A percentile compares a stretch with the other conserved stretches of the same genome.
phyloP scores from a whole-genome alignment of 2,888 invertebrate species.

The Zele albiditarsus region DNA sequence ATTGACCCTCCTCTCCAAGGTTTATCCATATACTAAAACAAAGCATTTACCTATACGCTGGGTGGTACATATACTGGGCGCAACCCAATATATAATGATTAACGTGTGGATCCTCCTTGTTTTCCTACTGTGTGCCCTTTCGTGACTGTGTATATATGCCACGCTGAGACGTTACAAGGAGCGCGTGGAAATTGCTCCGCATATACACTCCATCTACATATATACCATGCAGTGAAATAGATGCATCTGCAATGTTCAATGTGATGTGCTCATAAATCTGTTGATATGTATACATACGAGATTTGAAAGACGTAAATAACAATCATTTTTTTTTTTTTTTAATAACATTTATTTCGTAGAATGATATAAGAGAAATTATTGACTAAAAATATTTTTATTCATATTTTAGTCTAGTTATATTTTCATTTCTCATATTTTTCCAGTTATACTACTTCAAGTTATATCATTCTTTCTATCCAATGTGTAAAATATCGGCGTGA shows the following conservation, averaged over 20 bases:
- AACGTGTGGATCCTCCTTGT: conserved; percentile 27
- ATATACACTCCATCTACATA: background rate
- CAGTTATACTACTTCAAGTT: no score
- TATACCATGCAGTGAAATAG: background rate
- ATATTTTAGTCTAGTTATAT: no score
- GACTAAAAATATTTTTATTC: no score
- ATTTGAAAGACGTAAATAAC: no score
- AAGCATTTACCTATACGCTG: background rate
- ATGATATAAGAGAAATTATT: no score
- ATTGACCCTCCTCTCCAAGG: conserved; percentile 24
- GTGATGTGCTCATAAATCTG: background rate
- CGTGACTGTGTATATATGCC: background rate
- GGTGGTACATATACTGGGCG: conserved; percentile 16
- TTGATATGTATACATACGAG: no score
- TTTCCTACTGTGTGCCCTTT: conserved; percentile 26
- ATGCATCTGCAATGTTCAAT: background rate
- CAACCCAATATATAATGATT: conserved; percentile 36
- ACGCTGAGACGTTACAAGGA: conserved; percentile 15
- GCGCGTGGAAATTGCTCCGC: conserved; percentile 17
- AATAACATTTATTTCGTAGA: no score
- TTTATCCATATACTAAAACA: conserved; percentile 16
- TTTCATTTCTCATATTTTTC: no score
- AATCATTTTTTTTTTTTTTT: no score
- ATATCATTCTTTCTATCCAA: no score
- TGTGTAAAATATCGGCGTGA: no score